Evolutionary conservation across 2,888 invertebrate species (phyloP), one percentile per base, ranked within the genome.

Genomic region (Drosophila nigritarsus): DNA sequence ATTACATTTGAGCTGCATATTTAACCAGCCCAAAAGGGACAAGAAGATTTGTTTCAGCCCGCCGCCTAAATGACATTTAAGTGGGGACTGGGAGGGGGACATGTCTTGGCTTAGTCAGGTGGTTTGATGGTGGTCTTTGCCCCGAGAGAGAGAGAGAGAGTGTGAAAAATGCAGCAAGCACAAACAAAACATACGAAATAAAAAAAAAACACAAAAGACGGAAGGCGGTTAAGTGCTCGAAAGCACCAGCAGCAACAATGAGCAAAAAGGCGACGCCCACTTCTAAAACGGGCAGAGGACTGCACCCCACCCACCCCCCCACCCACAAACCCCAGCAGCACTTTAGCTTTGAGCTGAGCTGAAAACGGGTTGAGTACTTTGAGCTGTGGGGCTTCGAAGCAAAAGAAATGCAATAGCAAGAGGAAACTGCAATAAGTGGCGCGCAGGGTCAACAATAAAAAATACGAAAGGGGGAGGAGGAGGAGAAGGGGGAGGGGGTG

Each of bases 211-310:
- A 88, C 81, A 91, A 90, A 85, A 87, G 84, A 74, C 88, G 89
- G 89, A 90, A 91, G 83, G 89, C 91, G 91, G 91, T 90, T 91
- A 91, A 90, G 91, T 91, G 89, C 82, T 81, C 63, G 78, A 71
- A 73, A 64, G 66, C 62, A 66, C 68, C 75, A 83, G 64, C 66
- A 64, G 70, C 75, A 83, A 70, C 74, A 65, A 77, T 75, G 73
- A 81, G 42, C 58, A 50, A 49, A 68, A 49, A 68, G 77, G 78
- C 81, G 78, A 79, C 83, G 79, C 81, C 88, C 83, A 77, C 83
- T 72, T 71, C 75, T 69, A 66, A 64, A 36, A 53, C 34, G 53
- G 34, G 42, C 11, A 20, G 20, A 42, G n/a, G 48, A 24, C 13
- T 18, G 27, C 11, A 13, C 56, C 36, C 34, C 48, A 36, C 9